These are phyloP conservation scores for Euborellia annulipes DNA, from an alignment of 1,140 invertebrate species.

Conservation along the genomic window DNA sequence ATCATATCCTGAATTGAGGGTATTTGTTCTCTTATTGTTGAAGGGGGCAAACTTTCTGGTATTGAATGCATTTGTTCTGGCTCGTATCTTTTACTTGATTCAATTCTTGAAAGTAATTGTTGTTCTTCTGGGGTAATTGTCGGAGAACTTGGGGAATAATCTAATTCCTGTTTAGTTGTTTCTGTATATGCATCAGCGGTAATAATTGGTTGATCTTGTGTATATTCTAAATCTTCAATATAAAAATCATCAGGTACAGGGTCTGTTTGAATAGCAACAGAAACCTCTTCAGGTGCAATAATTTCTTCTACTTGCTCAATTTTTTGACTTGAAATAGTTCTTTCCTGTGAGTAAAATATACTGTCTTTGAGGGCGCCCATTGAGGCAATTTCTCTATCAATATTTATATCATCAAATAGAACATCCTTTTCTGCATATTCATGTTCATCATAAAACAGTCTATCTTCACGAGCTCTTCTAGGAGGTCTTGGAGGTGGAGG, in stretches of 20 bases:
- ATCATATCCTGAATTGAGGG: too few relatives aligned
- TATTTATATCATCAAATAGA: conserved; percentile 6
- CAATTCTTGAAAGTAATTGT: too few relatives aligned
- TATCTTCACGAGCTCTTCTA: conserved; percentile 28
- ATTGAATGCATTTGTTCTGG: too few relatives aligned
- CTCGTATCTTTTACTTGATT: too few relatives aligned
- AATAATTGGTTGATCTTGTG: neutral
- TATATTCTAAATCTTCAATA: conserved; percentile 39
- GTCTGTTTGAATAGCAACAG: conserved; percentile 65
- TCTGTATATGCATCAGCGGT: conserved; percentile 6
- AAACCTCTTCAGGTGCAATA: conserved; percentile 35
- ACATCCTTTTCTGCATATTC: conserved; percentile 16
- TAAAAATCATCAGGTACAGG: conserved; percentile 54
- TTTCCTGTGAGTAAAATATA: conserved; percentile 1
- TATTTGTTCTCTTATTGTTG: too few relatives aligned
- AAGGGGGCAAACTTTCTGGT: neutral
- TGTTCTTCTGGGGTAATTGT: too few relatives aligned
- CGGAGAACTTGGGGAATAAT: neutral
- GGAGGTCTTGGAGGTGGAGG: conserved; percentile 67
- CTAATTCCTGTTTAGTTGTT: neutral
- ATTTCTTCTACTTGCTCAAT: too few relatives aligned
- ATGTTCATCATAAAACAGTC: conserved; percentile 14
- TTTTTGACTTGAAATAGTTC: too few relatives aligned
- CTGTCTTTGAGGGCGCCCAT: conserved; percentile 5
- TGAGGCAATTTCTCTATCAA: neutral